Base-by-base conservation (phyloP, 1,140 invertebrate genomes). In the Drosophila chauvacae region DNA sequence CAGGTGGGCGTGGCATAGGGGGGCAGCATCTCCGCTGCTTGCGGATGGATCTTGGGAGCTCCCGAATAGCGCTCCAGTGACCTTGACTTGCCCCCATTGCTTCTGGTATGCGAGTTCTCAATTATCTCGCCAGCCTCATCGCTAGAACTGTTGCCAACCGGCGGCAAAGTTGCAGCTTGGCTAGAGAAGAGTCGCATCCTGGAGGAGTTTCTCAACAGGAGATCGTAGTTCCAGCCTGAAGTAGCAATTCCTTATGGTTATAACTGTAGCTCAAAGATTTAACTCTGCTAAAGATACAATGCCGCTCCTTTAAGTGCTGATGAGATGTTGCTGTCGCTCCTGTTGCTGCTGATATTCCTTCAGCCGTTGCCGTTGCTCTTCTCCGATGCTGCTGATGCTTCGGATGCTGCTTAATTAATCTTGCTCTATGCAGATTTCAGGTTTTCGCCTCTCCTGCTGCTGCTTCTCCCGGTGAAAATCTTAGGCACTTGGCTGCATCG, bases 61-160 rank as follows among this genome's bases (percentile, higher is more conserved):
- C 88, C 88, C 6, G 82, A 63, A 63, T 92, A 92, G 20, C 91
- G 87, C 78, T 92, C 91, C 66, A 92, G 76, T 60, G 91, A 92
- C 87, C 91, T 92, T 92, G 91, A 92, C 81, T 92, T 92, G 60
- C 47, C 81, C 18, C 66, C 74, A 50, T 70, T 74, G 74, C 74
- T 20, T 2, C 62, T 51, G 45, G 70, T 83, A 61, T 88, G 86
- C 9, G 81, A 77, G 37, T 90, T 88, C 50, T 81, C 63, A 62
- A 88, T 90, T 61, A 90, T 74, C 62, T 88, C 86, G 45, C 81
- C 85, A 37, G 85, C 77, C 48, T 90, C 85, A 28, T 83, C 80
- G 69, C 84, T 88, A 35, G 84, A 84, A 47, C 84, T 84, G 44
- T 69, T 55, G 47, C 44, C 50, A 61, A 70, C 61, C 1, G 84